phyloP scores from a whole-genome alignment of 2,797 vertebrate genomes.

The Heteromormyrus szaboi region DNA sequence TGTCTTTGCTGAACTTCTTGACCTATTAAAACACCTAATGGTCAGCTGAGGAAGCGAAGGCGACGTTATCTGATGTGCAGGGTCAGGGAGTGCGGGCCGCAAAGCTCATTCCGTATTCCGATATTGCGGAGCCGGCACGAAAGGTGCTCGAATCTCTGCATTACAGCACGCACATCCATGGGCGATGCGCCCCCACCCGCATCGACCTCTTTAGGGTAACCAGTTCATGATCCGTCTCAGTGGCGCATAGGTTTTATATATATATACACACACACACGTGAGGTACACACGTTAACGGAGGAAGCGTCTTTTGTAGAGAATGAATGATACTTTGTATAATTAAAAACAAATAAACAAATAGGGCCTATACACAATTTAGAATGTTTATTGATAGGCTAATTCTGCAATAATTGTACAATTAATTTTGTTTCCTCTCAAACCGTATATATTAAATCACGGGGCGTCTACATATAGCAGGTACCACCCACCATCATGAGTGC shows the following conservation, averaged over 20 bases:
- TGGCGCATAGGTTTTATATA: neutral
- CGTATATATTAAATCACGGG: neutral
- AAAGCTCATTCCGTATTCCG: constrained; percentile 49
- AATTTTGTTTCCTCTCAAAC: neutral
- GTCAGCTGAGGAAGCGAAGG: neutral
- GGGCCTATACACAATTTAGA: neutral
- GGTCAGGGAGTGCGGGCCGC: neutral
- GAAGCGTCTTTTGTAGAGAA: neutral
- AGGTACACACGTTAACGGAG: neutral
- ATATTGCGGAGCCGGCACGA: constrained; percentile 48
- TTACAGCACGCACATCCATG: constrained; percentile 30
- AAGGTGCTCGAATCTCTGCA: constrained; percentile 44
- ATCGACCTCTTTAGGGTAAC: constrained; percentile 19
- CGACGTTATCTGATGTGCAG: neutral
- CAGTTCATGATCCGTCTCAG: neutral
- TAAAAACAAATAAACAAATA: neutral
- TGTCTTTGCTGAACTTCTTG: neutral
- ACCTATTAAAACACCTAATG: neutral
- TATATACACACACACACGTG: neutral
- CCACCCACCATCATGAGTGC: neutral
- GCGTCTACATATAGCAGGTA: neutral
- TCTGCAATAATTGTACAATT: neutral
- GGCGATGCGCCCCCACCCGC: constrained; percentile 29
- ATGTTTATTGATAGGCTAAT: neutral
- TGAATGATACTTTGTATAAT: neutral